Percentiles rank a stretch among this genome's conserved stretches.
phyloP scores from a whole-genome alignment of 2,888 invertebrate genomes.

The Papilio protenor region DNA sequence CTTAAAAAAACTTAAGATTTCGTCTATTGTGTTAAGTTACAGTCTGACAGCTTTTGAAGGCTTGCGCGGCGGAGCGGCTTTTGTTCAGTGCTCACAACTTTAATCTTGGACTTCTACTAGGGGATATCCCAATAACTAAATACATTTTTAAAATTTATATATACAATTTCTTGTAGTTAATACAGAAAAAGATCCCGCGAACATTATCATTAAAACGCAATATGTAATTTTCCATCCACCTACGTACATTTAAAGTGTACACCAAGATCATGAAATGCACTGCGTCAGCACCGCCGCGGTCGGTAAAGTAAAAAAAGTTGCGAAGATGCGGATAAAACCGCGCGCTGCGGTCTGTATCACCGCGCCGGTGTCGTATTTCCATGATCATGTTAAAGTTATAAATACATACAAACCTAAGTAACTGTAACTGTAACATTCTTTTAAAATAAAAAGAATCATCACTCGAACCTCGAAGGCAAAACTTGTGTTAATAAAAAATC shows the following conservation, averaged over 20 bases:
- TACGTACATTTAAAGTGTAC: background rate
- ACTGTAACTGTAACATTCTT: background rate
- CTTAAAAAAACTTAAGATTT: background rate
- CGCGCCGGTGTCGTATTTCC: constrained; percentile 28
- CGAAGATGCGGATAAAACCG: background rate
- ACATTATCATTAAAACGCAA: background rate
- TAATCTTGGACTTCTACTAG: background rate
- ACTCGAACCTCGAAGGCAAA: background rate
- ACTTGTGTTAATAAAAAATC: background rate
- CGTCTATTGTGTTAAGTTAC: background rate
- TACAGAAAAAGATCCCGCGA: background rate
- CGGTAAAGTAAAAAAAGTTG: background rate
- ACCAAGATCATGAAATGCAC: background rate
- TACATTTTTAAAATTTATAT: background rate
- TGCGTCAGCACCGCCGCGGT: background rate
- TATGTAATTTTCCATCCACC: background rate
- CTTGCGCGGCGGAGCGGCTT: background rate
- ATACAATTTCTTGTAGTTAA: background rate
- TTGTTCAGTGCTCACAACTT: background rate
- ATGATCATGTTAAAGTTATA: background rate
- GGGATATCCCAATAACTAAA: background rate
- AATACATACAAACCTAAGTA: background rate
- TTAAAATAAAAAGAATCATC: background rate
- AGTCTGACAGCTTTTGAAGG: background rate
- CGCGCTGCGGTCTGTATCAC: constrained; percentile 22